Evolutionary conservation across 2,888 invertebrate genomes (phyloP), one percentile per base, ranked within the genome.

Genomic region (Autographa pulchrina): DNA sequence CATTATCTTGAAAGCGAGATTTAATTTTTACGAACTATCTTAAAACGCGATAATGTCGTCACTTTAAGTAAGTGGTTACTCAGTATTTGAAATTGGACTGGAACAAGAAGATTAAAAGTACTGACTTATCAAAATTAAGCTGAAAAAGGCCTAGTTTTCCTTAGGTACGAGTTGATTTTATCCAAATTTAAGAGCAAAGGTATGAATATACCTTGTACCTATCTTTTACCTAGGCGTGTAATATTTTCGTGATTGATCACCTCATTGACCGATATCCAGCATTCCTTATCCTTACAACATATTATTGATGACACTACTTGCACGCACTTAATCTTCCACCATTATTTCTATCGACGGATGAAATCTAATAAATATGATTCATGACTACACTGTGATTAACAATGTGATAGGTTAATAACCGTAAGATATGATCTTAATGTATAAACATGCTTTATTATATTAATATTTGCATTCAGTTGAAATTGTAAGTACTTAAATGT

Each of bases 181-280:
- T 73, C 64, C 68, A 74, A 75, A 70, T 74, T 67, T 58, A 81
- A 77, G 64, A 74, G 75, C 68, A 77, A 70, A 74, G 77, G 77
- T 77, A 75, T 62, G 41, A 3, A 35, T 68, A 68, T 60, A 68
- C 54, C 77, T 76, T n/a, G 38, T 11, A 38, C 11, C 38, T 2
- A 38, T 9, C 11, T 35, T n/a, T 48, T 48, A 48, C n/a, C 48
- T 48, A 48, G 72, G 75, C 62, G 68, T 75, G 69, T 74, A 77
- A 82, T 83, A 68, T 73, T 8, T 43, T 31, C 14, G 41, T 82
- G 79, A 83, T 82, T 75, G 72, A 83, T 83, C 62, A 75, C 75
- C 71, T 25, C 65, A 63, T 54, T 68, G 56, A 31, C 62, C 68
- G 71, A 61, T 62, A 71, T 68, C 65, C 68, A 65, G 54, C 68